A percentile compares a stretch with the other conserved stretches of the same genome.
Conservation (phyloP, 1,140 invertebrate species). For the Meloidogyne exigua region DNA sequence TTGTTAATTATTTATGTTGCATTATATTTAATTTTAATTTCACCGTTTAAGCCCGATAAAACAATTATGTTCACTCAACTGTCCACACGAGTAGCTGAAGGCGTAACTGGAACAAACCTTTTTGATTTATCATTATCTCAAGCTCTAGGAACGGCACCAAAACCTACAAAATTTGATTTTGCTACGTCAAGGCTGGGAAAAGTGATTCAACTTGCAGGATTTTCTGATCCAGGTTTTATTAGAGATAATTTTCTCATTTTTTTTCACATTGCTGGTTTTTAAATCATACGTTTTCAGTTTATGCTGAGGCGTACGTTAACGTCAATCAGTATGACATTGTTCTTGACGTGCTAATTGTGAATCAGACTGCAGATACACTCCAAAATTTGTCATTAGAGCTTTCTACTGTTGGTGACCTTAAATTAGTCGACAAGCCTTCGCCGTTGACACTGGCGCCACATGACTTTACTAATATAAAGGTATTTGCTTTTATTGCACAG, state of each 20-base stretch:
- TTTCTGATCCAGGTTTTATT: constrained; percentile 78
- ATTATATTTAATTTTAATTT: background rate
- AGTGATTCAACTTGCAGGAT: constrained; percentile 94
- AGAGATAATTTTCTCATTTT: background rate
- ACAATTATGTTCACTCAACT: constrained; percentile 83
- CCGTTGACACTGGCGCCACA: constrained; percentile 89
- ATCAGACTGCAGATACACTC: constrained; percentile 91
- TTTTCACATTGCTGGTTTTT: background rate
- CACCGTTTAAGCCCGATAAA: constrained; percentile 77
- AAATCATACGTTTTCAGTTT: constrained; percentile 69
- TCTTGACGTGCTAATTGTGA: constrained; percentile 92
- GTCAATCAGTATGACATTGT: constrained; percentile 99
- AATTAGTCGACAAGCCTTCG: constrained; percentile 92
- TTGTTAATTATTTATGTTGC: constrained; percentile 8
- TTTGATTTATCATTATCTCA: constrained; percentile 91
- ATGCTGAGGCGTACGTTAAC: constrained; percentile 96
- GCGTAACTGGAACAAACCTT: constrained; percentile 76
- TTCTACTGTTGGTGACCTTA: constrained; percentile 91
- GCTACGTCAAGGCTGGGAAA: constrained; percentile 72
- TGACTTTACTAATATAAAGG: constrained; percentile 96
- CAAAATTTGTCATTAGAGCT: constrained; percentile 96
- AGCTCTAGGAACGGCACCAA: constrained; percentile 75
- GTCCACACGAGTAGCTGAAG: constrained; percentile 70
- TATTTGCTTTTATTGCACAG: constrained; percentile 59
- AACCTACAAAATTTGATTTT: constrained; percentile 70